Evolutionary conservation across 1,140 invertebrate species (phyloP).

Genomic region (Cydia splendana): DNA sequence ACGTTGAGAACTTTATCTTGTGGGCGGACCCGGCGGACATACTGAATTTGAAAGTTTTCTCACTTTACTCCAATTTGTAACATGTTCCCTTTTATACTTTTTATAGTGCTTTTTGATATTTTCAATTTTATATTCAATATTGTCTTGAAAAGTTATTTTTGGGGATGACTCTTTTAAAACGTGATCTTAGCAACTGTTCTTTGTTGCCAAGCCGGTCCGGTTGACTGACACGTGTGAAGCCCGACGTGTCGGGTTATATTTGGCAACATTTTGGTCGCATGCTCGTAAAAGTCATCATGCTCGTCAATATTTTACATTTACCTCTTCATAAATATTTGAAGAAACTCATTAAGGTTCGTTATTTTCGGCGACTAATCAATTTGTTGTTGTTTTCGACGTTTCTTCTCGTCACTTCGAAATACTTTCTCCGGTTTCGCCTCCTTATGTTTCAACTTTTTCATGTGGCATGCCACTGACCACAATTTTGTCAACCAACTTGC

Average conservation of each 20-base stretch:
- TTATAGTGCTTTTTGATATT: too few relatives aligned
- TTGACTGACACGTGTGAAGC: slow-evolving; percentile 47
- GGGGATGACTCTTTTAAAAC: slow-evolving; percentile 43
- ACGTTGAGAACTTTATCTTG: slow-evolving; percentile 36
- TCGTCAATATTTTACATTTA: neutral
- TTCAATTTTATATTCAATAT: slow-evolving; percentile 16
- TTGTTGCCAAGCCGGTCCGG: slow-evolving; percentile 45
- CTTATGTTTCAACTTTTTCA: slow-evolving; percentile 57
- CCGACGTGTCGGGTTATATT: slow-evolving; percentile 47
- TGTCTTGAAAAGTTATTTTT: slow-evolving; percentile 43
- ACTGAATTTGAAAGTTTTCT: slow-evolving; percentile 13
- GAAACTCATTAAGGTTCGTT: neutral
- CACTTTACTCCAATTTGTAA: neutral
- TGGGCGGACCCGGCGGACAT: neutral
- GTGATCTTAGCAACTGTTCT: slow-evolving; percentile 39
- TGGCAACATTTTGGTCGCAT: slow-evolving; percentile 47
- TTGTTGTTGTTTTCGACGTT: slow-evolving; percentile 37
- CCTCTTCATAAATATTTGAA: slow-evolving; percentile 1
- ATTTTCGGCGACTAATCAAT: slow-evolving; percentile 11
- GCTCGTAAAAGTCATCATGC: slow-evolving; percentile 44
- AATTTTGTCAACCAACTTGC: slow-evolving; percentile 68
- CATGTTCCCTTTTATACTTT: neutral
- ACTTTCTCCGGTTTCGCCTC: slow-evolving; percentile 56
- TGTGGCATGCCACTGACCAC: slow-evolving; percentile 48
- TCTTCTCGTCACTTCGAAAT: slow-evolving; percentile 41